Base-by-base conservation (phyloP, 2,113 vertebrate species). In the Globicephala melas region DNA sequence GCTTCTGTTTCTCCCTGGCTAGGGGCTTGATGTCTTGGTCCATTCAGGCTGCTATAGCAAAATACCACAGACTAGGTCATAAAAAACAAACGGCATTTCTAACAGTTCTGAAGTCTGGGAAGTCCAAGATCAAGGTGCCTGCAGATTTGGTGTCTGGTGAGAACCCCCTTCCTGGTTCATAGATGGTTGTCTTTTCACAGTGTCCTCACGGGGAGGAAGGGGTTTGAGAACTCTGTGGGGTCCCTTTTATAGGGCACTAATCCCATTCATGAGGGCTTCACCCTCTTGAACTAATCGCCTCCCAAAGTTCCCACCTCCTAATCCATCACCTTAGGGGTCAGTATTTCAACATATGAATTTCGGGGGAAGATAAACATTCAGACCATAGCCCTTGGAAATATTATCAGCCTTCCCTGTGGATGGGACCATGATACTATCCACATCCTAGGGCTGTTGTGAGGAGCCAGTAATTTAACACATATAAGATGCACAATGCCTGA, bases 361-460 rank as follows among this genome's bases (percentile, higher is more conserved):
- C 1, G 9, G 18, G 68, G 33, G 58, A 28, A 28, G 11, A 21
- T 33, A 36, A 6, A 8, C 17, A 20, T 23, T 74, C 33, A 55
- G 60, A 26, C 26, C 20, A 4, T 2, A 33, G 70, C 14, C 23
- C n/a, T 36, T n/a, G 47, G 38, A 55, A 14, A 15, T 25, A 28
- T 41, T 6, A 33, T 21, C 8, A 20, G 28, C 13, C 20, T 38
- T 58, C 25, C 65, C 20, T 21, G 17, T 11, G 18, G 25, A 36
- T 18, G 31, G 44, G 12, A 8, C 6, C 15, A 8, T 9, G 67
- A 26, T 2, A 2, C 28, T 4, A 0, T 25, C 26, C 2, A 2
- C 17, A 5, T 44, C 26, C 7, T 4, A 31, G 33, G 17, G 47
- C 26, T 63, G 3, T 3, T 3, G 10, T 14, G 68, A 55, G 28